These are phyloP conservation scores for Cabera pusaria DNA, from an alignment of 2,888 invertebrate species.

Conservation along the genomic window DNA sequence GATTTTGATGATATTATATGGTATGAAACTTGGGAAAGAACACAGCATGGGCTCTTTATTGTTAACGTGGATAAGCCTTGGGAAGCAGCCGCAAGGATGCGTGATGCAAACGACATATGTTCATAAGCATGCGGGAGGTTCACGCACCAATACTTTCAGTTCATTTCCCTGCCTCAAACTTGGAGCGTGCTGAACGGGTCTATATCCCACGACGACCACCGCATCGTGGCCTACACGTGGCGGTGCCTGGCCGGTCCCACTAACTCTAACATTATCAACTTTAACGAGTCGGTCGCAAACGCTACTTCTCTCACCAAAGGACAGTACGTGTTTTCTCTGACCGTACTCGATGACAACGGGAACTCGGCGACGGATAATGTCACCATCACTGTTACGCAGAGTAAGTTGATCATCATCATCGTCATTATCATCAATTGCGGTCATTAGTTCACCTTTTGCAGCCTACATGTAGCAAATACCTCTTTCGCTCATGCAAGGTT, in stretches of 20 bases:
- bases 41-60: no score
- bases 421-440: no score
- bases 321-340: conserved; percentile 90
- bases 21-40: no score
- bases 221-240: conserved; percentile 93
- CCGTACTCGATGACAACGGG: conserved; percentile 93
- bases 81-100: no score
- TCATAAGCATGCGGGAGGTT: no score
- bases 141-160: conserved; percentile 69
- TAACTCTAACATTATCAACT: conserved; percentile 76
- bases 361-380: conserved; percentile 90
- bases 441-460: no score
- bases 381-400: conserved; percentile 91
- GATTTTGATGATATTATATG: no score
- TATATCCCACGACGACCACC: conserved; percentile 91
- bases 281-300: conserved; percentile 88
- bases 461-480: no score
- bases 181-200: conserved; percentile 92
- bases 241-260: conserved; percentile 89
- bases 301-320: conserved; percentile 93
- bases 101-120: no score
- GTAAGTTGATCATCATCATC: no score
- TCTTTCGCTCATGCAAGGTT: no score
- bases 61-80: no score
- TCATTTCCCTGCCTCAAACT: conserved; percentile 92